phyloP scores from a whole-genome alignment of 2,113 vertebrate genomes.

The Verasper variegatus region DNA sequence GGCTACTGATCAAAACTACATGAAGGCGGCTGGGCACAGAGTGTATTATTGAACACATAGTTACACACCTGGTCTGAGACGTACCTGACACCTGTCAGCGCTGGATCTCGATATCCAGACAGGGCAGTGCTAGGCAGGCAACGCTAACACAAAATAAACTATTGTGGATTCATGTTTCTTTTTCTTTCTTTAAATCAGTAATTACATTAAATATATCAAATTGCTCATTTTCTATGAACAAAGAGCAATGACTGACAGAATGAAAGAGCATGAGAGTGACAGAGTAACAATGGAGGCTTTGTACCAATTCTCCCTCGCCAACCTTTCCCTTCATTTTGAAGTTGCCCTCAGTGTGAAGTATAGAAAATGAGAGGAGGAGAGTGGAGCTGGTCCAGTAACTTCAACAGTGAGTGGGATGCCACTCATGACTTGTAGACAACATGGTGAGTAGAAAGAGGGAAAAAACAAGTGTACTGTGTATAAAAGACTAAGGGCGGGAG shows the following conservation, averaged over 20 bases:
- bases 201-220: too few species aligned
- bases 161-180: not conserved
- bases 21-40: conserved; percentile 61
- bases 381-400: not conserved
- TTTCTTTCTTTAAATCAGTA: not conserved
- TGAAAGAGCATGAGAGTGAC: conserved; percentile 6
- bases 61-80: conserved; percentile 61
- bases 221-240: too few species aligned
- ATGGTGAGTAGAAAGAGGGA: too few species aligned
- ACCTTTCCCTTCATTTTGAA: conserved; percentile 27
- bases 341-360: conserved; percentile 19
- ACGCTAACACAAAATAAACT: not conserved
- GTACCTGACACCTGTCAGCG: conserved; percentile 61
- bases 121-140: not conserved
- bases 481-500: not conserved
- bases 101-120: conserved; percentile 9
- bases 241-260: not conserved
- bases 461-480: not conserved
- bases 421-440: too few species aligned
- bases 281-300: not conserved
- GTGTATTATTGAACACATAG: conserved; percentile 74
- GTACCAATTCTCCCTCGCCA: conserved; percentile 3
- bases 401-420: too few species aligned
- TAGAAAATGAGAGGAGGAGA: not conserved
- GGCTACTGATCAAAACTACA: conserved; percentile 78